Evolutionary conservation across 2,888 invertebrate species (phyloP).

Genomic region (Parthenolecanium corni): DNA sequence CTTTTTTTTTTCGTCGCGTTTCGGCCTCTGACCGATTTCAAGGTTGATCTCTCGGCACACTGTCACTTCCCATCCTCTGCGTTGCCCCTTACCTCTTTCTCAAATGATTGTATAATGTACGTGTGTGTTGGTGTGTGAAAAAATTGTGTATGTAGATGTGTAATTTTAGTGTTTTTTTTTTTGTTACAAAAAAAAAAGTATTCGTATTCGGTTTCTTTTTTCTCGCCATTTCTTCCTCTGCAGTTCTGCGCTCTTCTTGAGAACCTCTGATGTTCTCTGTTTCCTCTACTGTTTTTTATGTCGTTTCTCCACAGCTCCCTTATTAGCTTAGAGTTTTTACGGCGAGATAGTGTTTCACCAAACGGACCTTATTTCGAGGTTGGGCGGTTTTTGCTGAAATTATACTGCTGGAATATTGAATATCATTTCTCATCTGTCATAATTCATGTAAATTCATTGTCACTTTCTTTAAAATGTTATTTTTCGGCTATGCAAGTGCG

Average conservation of each 20-base stretch:
- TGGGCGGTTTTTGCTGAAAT: no score
- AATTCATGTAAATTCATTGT: no score
- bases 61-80: constrained; percentile 7
- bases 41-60: constrained; percentile 10
- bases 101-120: neutral
- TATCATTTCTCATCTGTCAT: no score
- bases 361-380: no score
- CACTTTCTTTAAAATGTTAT: no score
- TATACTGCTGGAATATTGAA: no score
- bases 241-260: neutral
- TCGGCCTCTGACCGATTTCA: constrained; percentile 26
- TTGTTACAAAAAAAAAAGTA: neutral
- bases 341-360: no score
- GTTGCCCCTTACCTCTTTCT: neutral
- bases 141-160: neutral
- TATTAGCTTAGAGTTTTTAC: no score
- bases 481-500: no score
- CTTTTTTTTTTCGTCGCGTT: constrained; percentile 15
- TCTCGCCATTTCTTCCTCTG: neutral
- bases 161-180: neutral
- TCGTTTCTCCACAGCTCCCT: no score
- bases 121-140: neutral
- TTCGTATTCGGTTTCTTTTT: neutral
- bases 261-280: no score
- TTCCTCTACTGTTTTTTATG: no score